Percentiles rank a stretch among this genome's conserved stretches.
These are phyloP conservation scores for Gisinianus flammeolus DNA, from an alignment of 2,888 invertebrate genomes.

Conservation along the genomic window DNA sequence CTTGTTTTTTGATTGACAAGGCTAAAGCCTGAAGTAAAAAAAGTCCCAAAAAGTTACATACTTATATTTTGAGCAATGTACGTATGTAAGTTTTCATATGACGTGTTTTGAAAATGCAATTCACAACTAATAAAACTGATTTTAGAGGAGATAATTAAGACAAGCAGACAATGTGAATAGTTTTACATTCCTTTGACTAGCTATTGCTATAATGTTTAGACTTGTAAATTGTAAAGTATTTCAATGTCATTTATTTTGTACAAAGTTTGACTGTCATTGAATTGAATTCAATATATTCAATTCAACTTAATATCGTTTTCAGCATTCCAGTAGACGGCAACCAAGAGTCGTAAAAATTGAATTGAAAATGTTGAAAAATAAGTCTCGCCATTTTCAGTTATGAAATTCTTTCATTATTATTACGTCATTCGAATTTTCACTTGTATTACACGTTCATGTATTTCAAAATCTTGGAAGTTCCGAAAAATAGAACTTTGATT, in stretches of 20 bases:
- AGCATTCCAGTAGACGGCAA: too few relatives aligned
- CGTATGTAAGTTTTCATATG: neutral
- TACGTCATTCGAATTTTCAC: neutral
- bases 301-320: too few relatives aligned
- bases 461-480: too few relatives aligned
- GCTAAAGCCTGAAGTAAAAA: neutral
- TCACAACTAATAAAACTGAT: neutral
- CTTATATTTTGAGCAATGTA: neutral
- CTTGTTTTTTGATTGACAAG: neutral
- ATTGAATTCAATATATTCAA: neutral
- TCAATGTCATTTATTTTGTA: neutral
- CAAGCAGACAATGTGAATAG: neutral
- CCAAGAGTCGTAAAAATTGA: too few relatives aligned
- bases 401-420: too few relatives aligned
- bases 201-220: too few relatives aligned
- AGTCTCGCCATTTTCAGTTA: too few relatives aligned
- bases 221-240: too few relatives aligned
- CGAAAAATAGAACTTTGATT: too few relatives aligned
- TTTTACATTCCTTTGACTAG: neutral
- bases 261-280: neutral
- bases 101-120: neutral
- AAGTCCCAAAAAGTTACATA: neutral
- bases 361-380: too few relatives aligned
- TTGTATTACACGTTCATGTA: too few relatives aligned
- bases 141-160: neutral